phyloP scores from a whole-genome alignment of 2,888 invertebrate genomes.

The Xanthia togata region DNA sequence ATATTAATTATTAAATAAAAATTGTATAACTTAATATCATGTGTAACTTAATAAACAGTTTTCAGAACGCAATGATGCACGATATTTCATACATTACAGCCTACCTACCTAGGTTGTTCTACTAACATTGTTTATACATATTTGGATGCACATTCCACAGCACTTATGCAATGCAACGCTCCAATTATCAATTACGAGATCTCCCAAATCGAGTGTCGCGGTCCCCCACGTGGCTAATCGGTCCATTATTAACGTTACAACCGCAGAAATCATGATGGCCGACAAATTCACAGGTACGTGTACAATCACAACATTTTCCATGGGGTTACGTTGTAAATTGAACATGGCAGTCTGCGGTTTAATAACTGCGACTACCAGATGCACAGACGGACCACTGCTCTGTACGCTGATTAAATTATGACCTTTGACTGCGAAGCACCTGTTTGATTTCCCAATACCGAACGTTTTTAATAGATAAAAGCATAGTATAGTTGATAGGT shows the following conservation, averaged over 20 bases:
- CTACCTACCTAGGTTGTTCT: no score
- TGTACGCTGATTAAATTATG: slow-evolving; percentile 82
- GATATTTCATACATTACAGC: slow-evolving; percentile 1
- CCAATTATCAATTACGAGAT: slow-evolving; percentile 32
- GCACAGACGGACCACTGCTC: slow-evolving; percentile 74
- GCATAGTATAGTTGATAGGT: slow-evolving; percentile 55
- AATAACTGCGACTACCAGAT: slow-evolving; percentile 79
- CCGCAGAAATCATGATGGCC: slow-evolving; percentile 61
- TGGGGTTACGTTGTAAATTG: slow-evolving; percentile 78
- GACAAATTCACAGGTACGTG: slow-evolving; percentile 51
- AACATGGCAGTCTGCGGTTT: slow-evolving; percentile 82
- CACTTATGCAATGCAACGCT: background rate
- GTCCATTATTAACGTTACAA: slow-evolving; percentile 58
- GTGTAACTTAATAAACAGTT: background rate
- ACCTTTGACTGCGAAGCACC: slow-evolving; percentile 74
- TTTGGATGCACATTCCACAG: background rate
- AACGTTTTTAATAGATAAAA: slow-evolving; percentile 60
- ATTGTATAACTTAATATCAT: background rate
- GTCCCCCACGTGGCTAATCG: slow-evolving; percentile 45
- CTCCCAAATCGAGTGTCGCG: slow-evolving; percentile 20
- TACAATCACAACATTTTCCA: slow-evolving; percentile 68
- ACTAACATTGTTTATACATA: background rate
- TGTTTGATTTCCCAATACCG: slow-evolving; percentile 71
- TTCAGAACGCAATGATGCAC: slow-evolving; percentile 1
- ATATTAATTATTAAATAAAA: background rate